Evolutionary conservation across 37 sponge, comb jelly and placozoan genomes (phyloP).

Genomic region (Spongilla lacustris): DNA sequence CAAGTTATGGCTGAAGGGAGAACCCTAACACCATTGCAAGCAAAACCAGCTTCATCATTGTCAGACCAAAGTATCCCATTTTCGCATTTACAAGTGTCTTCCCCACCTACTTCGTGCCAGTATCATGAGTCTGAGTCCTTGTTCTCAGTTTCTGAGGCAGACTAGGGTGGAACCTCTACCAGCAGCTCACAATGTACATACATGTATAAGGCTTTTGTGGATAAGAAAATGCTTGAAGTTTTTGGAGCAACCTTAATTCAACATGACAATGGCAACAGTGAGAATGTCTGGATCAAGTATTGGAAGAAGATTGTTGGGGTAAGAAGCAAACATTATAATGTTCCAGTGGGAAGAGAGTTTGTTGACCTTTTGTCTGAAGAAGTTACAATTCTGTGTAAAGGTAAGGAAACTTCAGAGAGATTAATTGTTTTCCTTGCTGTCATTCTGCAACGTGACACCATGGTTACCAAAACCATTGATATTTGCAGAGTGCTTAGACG

Average conservation of each 20-base stretch:
- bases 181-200: background rate
- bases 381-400: too few species aligned
- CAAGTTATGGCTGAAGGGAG: too few species aligned
- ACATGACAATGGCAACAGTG: background rate
- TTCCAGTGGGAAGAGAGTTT: background rate
- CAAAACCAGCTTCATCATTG: background rate
- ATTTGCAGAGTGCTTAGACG: constrained; percentile 12
- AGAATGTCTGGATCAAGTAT: background rate
- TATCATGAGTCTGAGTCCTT: too few species aligned
- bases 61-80: background rate
- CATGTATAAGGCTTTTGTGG: background rate
- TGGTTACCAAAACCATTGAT: constrained; percentile 9
- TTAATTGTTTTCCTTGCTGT: constrained; percentile 20
- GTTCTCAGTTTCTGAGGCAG: background rate
- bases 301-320: background rate
- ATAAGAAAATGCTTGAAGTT: background rate
- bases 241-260: background rate
- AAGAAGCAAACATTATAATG: background rate
- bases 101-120: too few species aligned
- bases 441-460: constrained; percentile 21
- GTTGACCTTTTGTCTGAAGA: background rate
- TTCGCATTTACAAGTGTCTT: background rate
- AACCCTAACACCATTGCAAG: background rate
- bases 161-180: background rate
- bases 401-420: too few species aligned